Evolutionary conservation across 1,140 invertebrate genomes (phyloP), one percentile per base, ranked within the genome.

Genomic region (Drosophila melanogaster): DNA sequence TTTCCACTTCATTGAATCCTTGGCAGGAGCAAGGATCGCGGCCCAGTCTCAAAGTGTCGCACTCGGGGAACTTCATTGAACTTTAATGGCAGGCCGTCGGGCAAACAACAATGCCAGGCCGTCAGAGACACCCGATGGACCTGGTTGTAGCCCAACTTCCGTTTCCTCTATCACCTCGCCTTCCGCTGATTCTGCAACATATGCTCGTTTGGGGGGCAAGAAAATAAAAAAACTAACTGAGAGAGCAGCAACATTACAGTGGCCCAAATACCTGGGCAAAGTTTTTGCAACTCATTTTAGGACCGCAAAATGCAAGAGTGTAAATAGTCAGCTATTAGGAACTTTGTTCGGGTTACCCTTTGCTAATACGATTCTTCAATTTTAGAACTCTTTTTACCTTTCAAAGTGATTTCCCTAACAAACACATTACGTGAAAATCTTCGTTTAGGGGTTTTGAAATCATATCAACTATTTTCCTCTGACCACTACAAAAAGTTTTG

Each of bases 1-100:
- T 79, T 85, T 89, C 73, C 84, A 87, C 72, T 87, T 87, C 84
- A 87, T 87, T 89, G 83, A 58, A 59, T 58, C 74, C 58, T 10
- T 38, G 53, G 19, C 19, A 8, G 19, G 53, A 17, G 47, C 38
- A 54, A 44, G 60, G n/a, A n/a, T 51, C 58, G 58, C 30, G 40
- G 19, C 50, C 51, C 46, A 50, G 59, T 56, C 51, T 44, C 53
- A 65, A 89, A 84, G 81, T 87, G 79, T 83, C 84, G 66, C 76
- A 66, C 76, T 65, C 53, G 43, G 62, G 60, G 67, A 89, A 90
- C 85, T 89, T 89, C 77, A 84, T 89, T 89, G 85, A 89, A 89
- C 84, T 84, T 89, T 85, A 90, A 90, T 84, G 79, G 76, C 43
- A 74, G 50, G 59, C 83, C 79, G 59, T 40, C 24, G 75, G 83